phyloP scores from a whole-genome alignment of 2,797 vertebrate species.

The Spinus olivaceus region DNA sequence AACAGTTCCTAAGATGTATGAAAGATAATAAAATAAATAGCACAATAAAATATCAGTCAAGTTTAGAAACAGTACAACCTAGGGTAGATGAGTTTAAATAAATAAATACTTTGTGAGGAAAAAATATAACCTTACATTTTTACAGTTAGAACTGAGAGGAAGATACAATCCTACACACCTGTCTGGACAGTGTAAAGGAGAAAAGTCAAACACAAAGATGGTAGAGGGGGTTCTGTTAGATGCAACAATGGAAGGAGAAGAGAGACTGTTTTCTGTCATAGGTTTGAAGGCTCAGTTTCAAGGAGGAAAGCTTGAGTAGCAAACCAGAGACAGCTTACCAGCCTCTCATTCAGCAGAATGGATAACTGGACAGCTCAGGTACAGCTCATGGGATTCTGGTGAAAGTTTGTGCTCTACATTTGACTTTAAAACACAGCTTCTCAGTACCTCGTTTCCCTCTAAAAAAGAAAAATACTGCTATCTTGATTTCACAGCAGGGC shows the following conservation, averaged over 20 bases:
- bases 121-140: not conserved
- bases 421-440: not conserved
- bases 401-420: not conserved
- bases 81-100: not conserved
- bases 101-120: not conserved
- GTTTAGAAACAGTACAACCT: not conserved
- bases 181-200: not conserved
- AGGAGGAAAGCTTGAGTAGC: not conserved
- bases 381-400: not conserved
- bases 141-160: not conserved
- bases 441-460: not conserved
- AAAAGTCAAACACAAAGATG: not conserved
- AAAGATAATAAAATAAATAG: not conserved
- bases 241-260: not conserved
- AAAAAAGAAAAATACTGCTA: not conserved
- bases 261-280: not conserved
- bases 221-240: not conserved
- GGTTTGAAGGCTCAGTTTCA: not conserved
- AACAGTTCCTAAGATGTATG: not conserved
- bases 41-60: not conserved
- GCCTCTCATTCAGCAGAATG: not conserved
- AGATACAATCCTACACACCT: not conserved
- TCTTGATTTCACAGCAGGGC: not conserved
- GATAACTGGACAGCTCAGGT: not conserved
- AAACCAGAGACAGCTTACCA: not conserved